Percentiles rank a stretch among this genome's conserved stretches.
Evolutionary conservation across 2,888 invertebrate genomes (phyloP).

Genomic region (Caenorhabditis doughertyi): DNA sequence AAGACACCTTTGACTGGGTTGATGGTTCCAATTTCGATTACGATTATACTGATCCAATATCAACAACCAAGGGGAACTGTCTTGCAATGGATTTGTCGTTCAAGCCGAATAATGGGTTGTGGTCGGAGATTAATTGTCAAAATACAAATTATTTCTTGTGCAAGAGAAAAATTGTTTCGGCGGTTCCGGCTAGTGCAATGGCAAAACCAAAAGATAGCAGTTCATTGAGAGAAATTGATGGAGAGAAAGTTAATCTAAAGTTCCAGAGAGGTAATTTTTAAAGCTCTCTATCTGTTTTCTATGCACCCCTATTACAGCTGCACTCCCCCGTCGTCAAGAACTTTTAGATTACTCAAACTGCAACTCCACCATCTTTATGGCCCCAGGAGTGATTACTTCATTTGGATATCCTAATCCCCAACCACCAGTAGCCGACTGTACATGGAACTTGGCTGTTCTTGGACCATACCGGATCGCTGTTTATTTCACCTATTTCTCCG

Average conservation of each 20-base stretch:
- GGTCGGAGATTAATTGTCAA: constrained; percentile 14
- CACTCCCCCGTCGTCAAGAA: neutral
- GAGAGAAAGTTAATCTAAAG: neutral
- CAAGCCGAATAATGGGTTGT: neutral
- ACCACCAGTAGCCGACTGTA: neutral
- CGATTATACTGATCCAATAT: constrained; percentile 15
- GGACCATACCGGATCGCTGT: constrained; percentile 9
- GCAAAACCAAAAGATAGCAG: neutral
- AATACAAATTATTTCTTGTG: constrained; percentile 3
- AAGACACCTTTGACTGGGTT: constrained; percentile 16
- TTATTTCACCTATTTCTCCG: constrained; percentile 9
- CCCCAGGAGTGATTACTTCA: constrained; percentile 1
- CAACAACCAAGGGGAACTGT: neutral
- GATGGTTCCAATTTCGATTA: constrained; percentile 16
- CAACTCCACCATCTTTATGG: neutral
- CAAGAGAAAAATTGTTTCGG: neutral
- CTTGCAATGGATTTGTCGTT: constrained; percentile 8
- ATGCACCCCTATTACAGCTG: no score
- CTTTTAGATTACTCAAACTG: neutral
- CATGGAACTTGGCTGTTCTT: neutral
- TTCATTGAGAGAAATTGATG: no score
- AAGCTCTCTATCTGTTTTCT: no score
- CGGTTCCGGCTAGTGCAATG: neutral
- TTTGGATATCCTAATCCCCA: constrained; percentile 1
- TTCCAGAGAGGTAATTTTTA: no score